A percentile compares a stretch with the other conserved stretches of the same genome.
Conservation (phyloP, 2,797 vertebrate genomes). For the Cyprinella venusta region DNA sequence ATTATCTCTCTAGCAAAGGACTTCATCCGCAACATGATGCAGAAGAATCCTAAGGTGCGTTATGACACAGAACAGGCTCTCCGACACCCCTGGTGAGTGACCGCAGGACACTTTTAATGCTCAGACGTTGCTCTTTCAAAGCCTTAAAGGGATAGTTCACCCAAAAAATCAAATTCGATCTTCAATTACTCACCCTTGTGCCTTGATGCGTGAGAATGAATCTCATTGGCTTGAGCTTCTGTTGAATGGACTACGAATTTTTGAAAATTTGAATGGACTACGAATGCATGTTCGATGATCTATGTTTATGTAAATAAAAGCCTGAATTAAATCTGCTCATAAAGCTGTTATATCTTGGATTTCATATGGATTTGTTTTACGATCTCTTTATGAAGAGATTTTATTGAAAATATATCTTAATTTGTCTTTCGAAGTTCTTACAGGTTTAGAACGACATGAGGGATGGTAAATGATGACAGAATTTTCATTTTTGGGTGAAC, state of each 20-base stretch:
- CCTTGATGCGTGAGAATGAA: not conserved
- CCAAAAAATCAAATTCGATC: not conserved
- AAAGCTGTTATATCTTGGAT: not conserved
- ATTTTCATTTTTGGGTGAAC: not conserved
- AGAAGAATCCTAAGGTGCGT: slow-evolving; percentile 89
- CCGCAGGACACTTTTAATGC: not conserved
- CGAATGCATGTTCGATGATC: not conserved
- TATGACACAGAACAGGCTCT: slow-evolving; percentile 90
- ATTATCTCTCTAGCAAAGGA: slow-evolving; percentile 85
- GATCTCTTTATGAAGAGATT: not conserved
- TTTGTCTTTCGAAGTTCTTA: not conserved
- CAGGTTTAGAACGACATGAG: too few relatives aligned
- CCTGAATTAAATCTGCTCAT: not conserved
- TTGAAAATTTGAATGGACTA: not conserved
- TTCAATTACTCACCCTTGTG: not conserved
- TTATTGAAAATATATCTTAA: not conserved
- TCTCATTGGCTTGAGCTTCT: not conserved
- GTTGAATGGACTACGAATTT: not conserved
- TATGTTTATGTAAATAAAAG: not conserved
- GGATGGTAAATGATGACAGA: too few relatives aligned
- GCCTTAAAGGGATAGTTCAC: not conserved
- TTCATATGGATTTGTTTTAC: not conserved
- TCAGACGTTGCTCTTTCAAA: not conserved
- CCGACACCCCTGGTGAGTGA: slow-evolving; percentile 91
- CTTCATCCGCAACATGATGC: slow-evolving; percentile 93